These are phyloP conservation scores for Avahi laniger DNA, from an alignment of 2,797 vertebrate genomes.

Conservation along the genomic window DNA sequence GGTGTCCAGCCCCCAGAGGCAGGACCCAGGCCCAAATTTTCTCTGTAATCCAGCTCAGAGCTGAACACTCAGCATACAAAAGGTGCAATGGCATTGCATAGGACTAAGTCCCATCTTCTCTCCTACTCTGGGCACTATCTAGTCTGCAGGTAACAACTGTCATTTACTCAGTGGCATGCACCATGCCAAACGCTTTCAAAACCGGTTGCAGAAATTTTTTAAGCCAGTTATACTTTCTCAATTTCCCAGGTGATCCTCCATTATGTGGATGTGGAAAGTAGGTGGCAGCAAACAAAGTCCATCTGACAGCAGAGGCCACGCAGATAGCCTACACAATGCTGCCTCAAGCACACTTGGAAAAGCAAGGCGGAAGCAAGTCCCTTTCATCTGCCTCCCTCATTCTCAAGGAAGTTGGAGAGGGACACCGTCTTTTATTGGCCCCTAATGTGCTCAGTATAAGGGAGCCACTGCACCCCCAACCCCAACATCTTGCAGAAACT, in stretches of 20 bases:
- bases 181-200: constrained; percentile 2
- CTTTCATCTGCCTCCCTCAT: background rate
- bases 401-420: background rate
- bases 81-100: background rate
- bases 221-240: background rate
- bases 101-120: background rate
- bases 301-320: background rate
- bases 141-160: background rate
- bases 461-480: background rate
- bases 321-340: background rate
- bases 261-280: background rate
- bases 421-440: background rate
- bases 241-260: background rate
- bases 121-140: background rate
- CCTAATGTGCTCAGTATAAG: background rate
- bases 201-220: background rate
- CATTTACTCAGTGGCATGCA: background rate
- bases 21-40: background rate
- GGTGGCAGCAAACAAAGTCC: background rate
- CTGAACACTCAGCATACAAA: background rate
- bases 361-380: background rate
- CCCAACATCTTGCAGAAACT: background rate
- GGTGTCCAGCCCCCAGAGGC: background rate
- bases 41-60: background rate
- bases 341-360: background rate